Evolutionary conservation across 1,140 invertebrate species (phyloP).

Genomic region (Cydia splendana): DNA sequence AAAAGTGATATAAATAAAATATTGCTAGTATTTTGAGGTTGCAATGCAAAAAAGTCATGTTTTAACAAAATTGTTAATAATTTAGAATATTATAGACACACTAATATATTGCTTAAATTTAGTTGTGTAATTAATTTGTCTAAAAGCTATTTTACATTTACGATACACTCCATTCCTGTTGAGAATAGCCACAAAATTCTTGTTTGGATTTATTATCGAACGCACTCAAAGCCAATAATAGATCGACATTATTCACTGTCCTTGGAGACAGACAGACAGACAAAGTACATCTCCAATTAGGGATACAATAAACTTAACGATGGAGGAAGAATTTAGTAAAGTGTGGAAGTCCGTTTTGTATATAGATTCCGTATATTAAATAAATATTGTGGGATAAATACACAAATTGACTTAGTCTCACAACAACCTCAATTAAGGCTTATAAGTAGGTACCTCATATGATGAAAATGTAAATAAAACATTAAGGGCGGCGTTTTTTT

Average conservation of each 20-base stretch:
- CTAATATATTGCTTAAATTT: no score
- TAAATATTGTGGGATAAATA: no score
- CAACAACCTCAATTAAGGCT: no score
- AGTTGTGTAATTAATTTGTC: not conserved
- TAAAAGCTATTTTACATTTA: not conserved
- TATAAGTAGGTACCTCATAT: no score
- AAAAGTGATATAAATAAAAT: no score
- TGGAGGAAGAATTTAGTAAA: slow-evolving; percentile 14
- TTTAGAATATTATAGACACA: no score
- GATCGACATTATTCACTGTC: slow-evolving; percentile 20
- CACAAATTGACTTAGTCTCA: no score
- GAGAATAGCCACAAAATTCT: slow-evolving; percentile 6
- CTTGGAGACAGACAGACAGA: slow-evolving; percentile 26
- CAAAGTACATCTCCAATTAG: slow-evolving; percentile 22
- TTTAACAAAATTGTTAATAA: no score
- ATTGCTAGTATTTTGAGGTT: no score
- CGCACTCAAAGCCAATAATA: slow-evolving; percentile 17
- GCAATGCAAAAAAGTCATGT: no score
- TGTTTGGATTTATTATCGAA: not conserved
- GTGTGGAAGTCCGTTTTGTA: not conserved
- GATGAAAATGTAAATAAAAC: no score
- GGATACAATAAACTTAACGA: not conserved
- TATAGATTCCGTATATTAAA: not conserved
- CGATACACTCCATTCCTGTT: not conserved
- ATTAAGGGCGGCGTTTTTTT: no score